A percentile compares a stretch with the other conserved stretches of the same genome.
These are phyloP conservation scores for Trachymyrmex cornetzi DNA, from an alignment of 1,140 invertebrate species.

Conservation along the genomic window DNA sequence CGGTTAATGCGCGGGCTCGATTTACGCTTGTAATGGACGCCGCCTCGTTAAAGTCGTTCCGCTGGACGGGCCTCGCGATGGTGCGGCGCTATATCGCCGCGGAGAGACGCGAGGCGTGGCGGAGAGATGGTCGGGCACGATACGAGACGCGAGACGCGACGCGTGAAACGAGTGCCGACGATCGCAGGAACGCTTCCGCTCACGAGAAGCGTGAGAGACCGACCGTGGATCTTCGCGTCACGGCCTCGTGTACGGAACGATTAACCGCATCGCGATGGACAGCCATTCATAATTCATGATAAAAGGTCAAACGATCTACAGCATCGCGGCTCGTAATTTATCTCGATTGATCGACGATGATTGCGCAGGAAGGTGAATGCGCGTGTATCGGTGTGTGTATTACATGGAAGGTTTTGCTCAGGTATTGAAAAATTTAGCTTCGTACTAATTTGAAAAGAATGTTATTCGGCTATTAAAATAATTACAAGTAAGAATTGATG, in stretches of 20 bases:
- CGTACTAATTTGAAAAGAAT: no score
- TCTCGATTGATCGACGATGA: slow-evolving; percentile 38
- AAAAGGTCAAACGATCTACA: slow-evolving; percentile 43
- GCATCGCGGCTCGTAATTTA: slow-evolving; percentile 35
- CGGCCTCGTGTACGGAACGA: slow-evolving; percentile 14
- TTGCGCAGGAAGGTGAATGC: neutral
- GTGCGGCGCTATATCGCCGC: slow-evolving; percentile 21
- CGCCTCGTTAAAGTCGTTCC: slow-evolving; percentile 58
- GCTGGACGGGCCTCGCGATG: slow-evolving; percentile 36
- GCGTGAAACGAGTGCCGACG: slow-evolving; percentile 20
- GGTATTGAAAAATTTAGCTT: no score
- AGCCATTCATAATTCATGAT: slow-evolving; percentile 55
- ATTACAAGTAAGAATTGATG: no score
- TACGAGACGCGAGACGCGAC: slow-evolving; percentile 4
- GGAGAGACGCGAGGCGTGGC: slow-evolving; percentile 48
- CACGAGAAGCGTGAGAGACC: slow-evolving; percentile 30
- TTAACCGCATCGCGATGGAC: slow-evolving; percentile 49
- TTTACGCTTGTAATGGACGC: slow-evolving; percentile 58
- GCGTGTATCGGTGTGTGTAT: neutral
- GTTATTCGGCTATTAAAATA: no score
- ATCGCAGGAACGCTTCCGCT: slow-evolving; percentile 18
- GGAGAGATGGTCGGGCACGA: slow-evolving; percentile 32
- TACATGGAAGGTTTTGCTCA: neutral
- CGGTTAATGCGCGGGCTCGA: slow-evolving; percentile 44
- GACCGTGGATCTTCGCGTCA: slow-evolving; percentile 1